phyloP scores from a whole-genome alignment of 2,113 vertebrate genomes.

The Apistogramma diplotaenia region DNA sequence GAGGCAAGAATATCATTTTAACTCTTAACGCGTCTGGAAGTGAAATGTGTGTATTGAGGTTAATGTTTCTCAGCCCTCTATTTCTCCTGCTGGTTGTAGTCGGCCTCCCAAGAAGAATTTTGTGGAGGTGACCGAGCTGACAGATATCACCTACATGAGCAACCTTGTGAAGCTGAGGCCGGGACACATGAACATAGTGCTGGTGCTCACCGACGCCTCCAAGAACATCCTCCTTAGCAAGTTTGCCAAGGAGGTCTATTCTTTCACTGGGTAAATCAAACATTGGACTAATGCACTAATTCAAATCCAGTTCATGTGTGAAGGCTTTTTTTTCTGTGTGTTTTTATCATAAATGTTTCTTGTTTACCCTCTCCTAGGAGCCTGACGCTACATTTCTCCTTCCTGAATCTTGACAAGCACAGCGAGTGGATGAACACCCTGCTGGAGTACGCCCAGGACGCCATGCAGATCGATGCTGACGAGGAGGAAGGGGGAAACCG shows the following conservation, averaged over 20 bases:
- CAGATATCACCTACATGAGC: constrained; percentile 92
- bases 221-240: constrained; percentile 93
- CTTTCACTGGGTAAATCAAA: constrained; percentile 86
- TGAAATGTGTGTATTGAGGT: not conserved
- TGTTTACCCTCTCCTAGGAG: constrained; percentile 75
- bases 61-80: not conserved
- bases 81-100: constrained; percentile 49
- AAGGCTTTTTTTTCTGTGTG: not conserved
- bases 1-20: constrained; percentile 54
- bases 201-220: constrained; percentile 89
- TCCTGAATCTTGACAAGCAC: constrained; percentile 95
- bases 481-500: constrained; percentile 81
- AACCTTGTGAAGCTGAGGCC: constrained; percentile 93
- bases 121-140: constrained; percentile 95
- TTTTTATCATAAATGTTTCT: not conserved
- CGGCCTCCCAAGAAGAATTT: constrained; percentile 91
- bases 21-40: not conserved
- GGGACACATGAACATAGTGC: constrained; percentile 95
- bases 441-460: constrained; percentile 88
- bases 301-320: not conserved
- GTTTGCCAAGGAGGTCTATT: constrained; percentile 95
- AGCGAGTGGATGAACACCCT: constrained; percentile 88
- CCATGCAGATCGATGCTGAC: constrained; percentile 80
- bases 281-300: no score
- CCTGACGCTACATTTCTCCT: constrained; percentile 94